These are phyloP conservation scores for Beris chalybata DNA, from an alignment of 2,888 invertebrate genomes.

Conservation along the genomic window DNA sequence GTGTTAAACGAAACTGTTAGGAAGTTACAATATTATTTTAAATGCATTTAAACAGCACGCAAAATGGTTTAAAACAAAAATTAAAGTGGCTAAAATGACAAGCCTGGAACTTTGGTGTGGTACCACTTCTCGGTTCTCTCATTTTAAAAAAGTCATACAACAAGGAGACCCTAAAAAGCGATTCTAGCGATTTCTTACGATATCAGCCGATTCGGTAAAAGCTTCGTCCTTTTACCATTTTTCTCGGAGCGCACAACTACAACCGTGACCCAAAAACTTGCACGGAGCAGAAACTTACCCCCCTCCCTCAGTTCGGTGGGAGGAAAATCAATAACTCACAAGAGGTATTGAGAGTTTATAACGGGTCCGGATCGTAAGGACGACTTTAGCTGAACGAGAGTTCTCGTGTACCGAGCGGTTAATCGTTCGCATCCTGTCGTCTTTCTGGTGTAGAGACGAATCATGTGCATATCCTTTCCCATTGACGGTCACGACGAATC, in stretches of 20 bases:
- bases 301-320: not conserved
- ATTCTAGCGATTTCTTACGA: conserved; percentile 35
- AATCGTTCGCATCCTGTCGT: conserved; percentile 7
- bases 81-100: conserved; percentile 36
- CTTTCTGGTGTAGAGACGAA: conserved; percentile 6
- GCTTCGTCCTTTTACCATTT: conserved; percentile 7
- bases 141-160: conserved; percentile 33
- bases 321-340: conserved; percentile 29
- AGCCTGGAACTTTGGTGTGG: conserved; percentile 33
- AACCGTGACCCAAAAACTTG: conserved; percentile 2
- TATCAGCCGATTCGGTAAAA: conserved; percentile 34
- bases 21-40: conserved; percentile 10
- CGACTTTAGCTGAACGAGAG: conserved; percentile 10
- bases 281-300: not conserved
- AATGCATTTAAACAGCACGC: conserved; percentile 28
- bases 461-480: conserved; percentile 28
- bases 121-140: conserved; percentile 35
- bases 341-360: conserved; percentile 29
- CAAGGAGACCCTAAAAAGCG: conserved; percentile 32
- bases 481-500: conserved; percentile 30
- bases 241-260: conserved; percentile 9
- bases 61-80: conserved; percentile 33
- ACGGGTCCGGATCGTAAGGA: conserved; percentile 15
- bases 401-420: conserved; percentile 12
- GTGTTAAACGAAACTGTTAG: conserved; percentile 2